Base-by-base conservation (phyloP, 1,140 invertebrate species). In the Atta cephalotes region DNA sequence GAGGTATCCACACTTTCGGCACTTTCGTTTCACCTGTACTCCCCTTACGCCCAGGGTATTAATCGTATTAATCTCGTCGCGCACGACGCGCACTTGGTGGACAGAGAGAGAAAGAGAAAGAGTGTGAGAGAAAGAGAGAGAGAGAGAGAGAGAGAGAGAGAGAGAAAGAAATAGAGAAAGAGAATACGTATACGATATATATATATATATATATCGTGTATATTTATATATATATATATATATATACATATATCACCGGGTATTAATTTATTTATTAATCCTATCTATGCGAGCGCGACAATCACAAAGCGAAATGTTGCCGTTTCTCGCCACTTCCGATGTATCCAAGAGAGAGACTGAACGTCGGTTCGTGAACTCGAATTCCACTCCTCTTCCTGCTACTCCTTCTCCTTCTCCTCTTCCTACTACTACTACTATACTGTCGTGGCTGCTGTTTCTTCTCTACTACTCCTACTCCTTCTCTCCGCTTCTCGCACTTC, bases 1-100 rank as follows among this genome's bases (percentile, higher is more conserved):
- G 94, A 94, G 95, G 95, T 91, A 90, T 92, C 88, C 90, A 89
- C 90, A 89, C 91, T 91, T 90, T 91, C 89, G 87, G 77, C 91
- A 92, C 91, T 91, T 85, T 66, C 79, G 76, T 70, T 85, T 90
- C 89, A 88, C 89, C 88, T 89, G 90, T 90, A 90, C 88, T 88
- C 90, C 70, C 51, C 51, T 81, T 16, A 31, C 60, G 21, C 28
- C 45, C 72, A 35, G 35, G 6, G 16, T 58, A 49, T 49, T 35
- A 35, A 35, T 35, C 5, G 10, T 28, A n/a, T 31, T 9, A n/a
- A 21, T 58, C 49, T 58, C 31, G 71, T 63, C 82, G 72, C 45
- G 60, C 63, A 39, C 77, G 28, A 70, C 78, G 49, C 63, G 31
- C 78, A 81, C 80, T 53, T 25, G 1, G 16, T 25, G 1, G 16